A percentile compares a stretch with the other conserved stretches of the same genome.
Conservation (phyloP, 35 echinoderm and acorn worm genomes). For the Apostichopus californicus region DNA sequence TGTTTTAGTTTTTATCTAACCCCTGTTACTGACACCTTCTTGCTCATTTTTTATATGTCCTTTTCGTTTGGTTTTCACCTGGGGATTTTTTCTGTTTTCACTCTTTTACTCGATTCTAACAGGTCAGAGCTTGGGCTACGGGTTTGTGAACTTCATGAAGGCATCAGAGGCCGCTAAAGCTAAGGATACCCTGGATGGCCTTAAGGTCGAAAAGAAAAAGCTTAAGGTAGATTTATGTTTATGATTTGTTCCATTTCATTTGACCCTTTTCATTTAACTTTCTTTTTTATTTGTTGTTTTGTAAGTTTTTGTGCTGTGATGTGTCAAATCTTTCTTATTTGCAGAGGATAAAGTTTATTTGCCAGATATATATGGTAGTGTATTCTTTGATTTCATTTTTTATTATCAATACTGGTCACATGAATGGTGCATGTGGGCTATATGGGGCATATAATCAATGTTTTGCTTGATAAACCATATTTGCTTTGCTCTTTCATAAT, state of each 20-base stretch:
- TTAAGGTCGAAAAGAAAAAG: slow-evolving; percentile 90
- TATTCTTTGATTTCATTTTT: background rate
- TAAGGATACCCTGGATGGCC: slow-evolving; percentile 85
- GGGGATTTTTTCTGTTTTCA: slow-evolving; percentile 66
- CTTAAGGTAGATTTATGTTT: slow-evolving; percentile 78
- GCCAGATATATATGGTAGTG: slow-evolving; percentile 1
- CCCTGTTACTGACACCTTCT: slow-evolving; percentile 58
- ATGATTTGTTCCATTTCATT: slow-evolving; percentile 53
- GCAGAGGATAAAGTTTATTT: background rate
- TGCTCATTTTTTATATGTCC: slow-evolving; percentile 59
- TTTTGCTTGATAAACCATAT: slow-evolving; percentile 25
- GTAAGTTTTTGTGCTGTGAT: slow-evolving; percentile 24
- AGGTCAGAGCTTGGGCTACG: slow-evolving; percentile 99
- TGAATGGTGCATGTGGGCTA: slow-evolving; percentile 28
- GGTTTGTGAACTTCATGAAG: slow-evolving; percentile 99
- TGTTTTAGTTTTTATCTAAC: slow-evolving; percentile 47
- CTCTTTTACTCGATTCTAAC: slow-evolving; percentile 67
- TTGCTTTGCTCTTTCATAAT: slow-evolving; percentile 25
- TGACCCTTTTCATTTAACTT: slow-evolving; percentile 38
- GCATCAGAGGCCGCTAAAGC: slow-evolving; percentile 96
- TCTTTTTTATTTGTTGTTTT: slow-evolving; percentile 34
- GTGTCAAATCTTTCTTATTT: background rate
- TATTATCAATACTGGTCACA: background rate
- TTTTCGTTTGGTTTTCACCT: slow-evolving; percentile 61
- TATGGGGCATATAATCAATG: background rate